Evolutionary conservation across 2,888 invertebrate genomes (phyloP).

Genomic region (Pseudococcus jackbeardsleyi): DNA sequence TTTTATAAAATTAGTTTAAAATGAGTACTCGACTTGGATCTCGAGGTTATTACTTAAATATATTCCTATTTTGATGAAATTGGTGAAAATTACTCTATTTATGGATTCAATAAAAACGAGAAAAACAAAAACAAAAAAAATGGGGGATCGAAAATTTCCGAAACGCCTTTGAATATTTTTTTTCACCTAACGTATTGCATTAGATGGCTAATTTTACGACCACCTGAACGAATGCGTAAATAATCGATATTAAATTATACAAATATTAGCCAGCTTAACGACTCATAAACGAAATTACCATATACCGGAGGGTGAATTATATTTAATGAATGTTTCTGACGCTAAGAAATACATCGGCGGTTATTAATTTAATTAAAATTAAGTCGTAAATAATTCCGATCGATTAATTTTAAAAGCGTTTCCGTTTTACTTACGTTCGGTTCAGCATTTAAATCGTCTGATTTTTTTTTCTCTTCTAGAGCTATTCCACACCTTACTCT

Average conservation of each 20-base stretch:
- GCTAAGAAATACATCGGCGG: constrained; percentile 41
- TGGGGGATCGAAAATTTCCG: neutral
- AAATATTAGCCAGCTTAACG: constrained; percentile 43
- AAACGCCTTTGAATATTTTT: neutral
- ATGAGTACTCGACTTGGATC: neutral
- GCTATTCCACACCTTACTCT: neutral
- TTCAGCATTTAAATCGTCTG: constrained; percentile 51
- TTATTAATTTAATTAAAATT: constrained; percentile 55
- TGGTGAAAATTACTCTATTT: neutral
- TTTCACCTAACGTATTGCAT: neutral
- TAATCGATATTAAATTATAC: constrained; percentile 18
- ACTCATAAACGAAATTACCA: constrained; percentile 47
- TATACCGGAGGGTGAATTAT: constrained; percentile 43
- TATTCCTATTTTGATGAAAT: neutral
- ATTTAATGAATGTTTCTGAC: constrained; percentile 49
- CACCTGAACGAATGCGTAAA: constrained; percentile 34
- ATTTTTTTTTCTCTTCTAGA: neutral
- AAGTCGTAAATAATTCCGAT: constrained; percentile 53
- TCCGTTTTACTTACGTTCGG: constrained; percentile 21
- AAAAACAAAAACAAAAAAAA: neutral
- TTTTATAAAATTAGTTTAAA: constrained; percentile 52
- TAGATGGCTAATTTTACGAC: neutral
- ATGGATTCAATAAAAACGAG: neutral
- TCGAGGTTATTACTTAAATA: neutral
- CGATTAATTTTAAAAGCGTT: constrained; percentile 55